A percentile compares a stretch with the other conserved stretches of the same genome.
Evolutionary conservation across 2,888 invertebrate genomes (phyloP).

Genomic region (Zeuzera pyrina): DNA sequence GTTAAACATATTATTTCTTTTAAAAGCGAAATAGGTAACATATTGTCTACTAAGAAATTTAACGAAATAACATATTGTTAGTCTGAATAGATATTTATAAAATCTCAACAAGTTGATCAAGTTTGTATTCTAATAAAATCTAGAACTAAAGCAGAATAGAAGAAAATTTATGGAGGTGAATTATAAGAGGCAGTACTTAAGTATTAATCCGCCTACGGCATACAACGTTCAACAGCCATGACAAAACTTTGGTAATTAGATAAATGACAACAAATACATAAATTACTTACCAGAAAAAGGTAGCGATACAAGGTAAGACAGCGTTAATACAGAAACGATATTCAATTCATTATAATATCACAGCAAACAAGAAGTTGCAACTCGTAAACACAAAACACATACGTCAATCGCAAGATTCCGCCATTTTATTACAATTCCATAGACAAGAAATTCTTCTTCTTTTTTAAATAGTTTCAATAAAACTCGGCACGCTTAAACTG

Average conservation of each 20-base stretch:
- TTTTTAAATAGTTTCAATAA: no score
- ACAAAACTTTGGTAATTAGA: slow-evolving; percentile 23
- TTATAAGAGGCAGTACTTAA: no score
- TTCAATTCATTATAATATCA: slow-evolving; percentile 50
- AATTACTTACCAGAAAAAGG: slow-evolving; percentile 33
- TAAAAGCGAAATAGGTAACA: no score
- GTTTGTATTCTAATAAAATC: no score
- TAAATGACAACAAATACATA: slow-evolving; percentile 6
- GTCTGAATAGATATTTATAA: no score
- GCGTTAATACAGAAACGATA: slow-evolving; percentile 26
- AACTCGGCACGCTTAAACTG: no score
- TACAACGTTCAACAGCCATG: slow-evolving; percentile 33
- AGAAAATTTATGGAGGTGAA: no score
- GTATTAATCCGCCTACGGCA: slow-evolving; percentile 53
- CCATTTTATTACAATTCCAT: slow-evolving; percentile 56
- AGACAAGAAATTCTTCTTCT: slow-evolving; percentile 32
- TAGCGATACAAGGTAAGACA: slow-evolving; percentile 24
- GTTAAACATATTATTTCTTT: no score
- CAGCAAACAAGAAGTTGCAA: slow-evolving; percentile 32
- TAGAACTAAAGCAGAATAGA: no score
- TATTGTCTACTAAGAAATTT: no score
- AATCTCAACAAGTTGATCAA: no score
- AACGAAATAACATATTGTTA: no score
- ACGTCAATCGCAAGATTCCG: slow-evolving; percentile 60
- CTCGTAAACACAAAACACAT: slow-evolving; percentile 66